Evolutionary conservation across 1,140 invertebrate genomes (phyloP).

Genomic region (Bombyx mori): DNA sequence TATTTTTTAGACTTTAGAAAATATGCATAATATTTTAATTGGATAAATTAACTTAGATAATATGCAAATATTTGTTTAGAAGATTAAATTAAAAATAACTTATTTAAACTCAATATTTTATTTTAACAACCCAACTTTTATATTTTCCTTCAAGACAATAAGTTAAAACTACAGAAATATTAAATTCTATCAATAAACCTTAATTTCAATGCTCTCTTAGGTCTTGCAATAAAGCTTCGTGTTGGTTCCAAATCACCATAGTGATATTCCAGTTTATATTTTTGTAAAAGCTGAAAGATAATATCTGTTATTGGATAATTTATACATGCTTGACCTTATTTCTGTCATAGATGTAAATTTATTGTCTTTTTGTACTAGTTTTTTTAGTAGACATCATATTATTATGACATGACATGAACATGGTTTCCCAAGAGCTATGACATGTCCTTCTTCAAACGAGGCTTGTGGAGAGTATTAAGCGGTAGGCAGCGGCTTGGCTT

Average conservation of each 20-base stretch:
- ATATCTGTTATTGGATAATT: neutral
- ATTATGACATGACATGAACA: neutral
- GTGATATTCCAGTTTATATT: slow-evolving; percentile 76
- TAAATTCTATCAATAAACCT: slow-evolving; percentile 73
- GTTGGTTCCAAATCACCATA: slow-evolving; percentile 75
- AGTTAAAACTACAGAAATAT: neutral
- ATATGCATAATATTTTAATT: too few species aligned
- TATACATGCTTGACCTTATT: neutral
- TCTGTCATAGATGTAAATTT: neutral
- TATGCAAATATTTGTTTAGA: neutral
- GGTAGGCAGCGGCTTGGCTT: too few species aligned
- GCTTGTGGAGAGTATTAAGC: too few species aligned
- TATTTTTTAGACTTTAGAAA: too few species aligned
- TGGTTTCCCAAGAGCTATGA: neutral
- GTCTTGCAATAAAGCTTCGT: slow-evolving; percentile 72
- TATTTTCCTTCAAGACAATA: too few species aligned
- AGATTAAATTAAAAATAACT: slow-evolving; percentile 8
- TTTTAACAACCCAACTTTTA: too few species aligned
- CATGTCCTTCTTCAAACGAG: too few species aligned
- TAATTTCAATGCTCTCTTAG: slow-evolving; percentile 74
- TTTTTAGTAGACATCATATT: neutral
- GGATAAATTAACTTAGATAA: too few species aligned
- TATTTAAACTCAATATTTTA: neutral
- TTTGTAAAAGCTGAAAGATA: slow-evolving; percentile 67
- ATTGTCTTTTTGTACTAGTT: neutral